phyloP scores from a whole-genome alignment of 64 coral and sea anemone genomes.

The Montipora efflorescens region DNA sequence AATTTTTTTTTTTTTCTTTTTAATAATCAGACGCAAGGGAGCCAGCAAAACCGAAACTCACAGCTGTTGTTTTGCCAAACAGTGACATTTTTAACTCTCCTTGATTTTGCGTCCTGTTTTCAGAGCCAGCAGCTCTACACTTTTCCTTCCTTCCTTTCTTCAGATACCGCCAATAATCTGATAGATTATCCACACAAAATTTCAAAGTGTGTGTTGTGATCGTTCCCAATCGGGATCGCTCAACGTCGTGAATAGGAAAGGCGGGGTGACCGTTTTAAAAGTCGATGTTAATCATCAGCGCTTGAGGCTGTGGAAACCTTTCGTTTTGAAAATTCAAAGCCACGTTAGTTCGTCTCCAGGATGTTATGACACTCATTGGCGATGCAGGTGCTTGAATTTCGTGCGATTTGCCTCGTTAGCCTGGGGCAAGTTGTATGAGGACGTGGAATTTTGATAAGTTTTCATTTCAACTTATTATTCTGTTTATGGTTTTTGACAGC shows the following conservation, averaged over 20 bases:
- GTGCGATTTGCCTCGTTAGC: constrained; percentile 27
- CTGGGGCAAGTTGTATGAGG: neutral
- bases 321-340: neutral
- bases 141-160: constrained; percentile 52
- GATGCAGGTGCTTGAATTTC: constrained; percentile 13
- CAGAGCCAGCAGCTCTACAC: constrained; percentile 42
- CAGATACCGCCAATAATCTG: constrained; percentile 48
- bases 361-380: neutral
- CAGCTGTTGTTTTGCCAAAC: constrained; percentile 83
- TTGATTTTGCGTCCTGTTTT: constrained; percentile 39
- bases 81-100: constrained; percentile 73
- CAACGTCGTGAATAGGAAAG: constrained; percentile 47
- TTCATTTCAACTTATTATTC: constrained; percentile 17
- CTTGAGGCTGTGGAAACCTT: neutral
- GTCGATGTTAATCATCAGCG: constrained; percentile 16
- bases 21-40: constrained; percentile 58
- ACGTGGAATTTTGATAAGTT: constrained; percentile 45
- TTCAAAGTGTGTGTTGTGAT: neutral
- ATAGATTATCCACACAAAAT: constrained; percentile 25
- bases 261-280: constrained; percentile 36
- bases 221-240: constrained; percentile 3
- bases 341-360: neutral
- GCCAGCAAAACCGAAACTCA: constrained; percentile 70
- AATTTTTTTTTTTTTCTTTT: neutral
- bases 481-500: constrained; percentile 19